Conservation (phyloP, 2,797 vertebrate genomes). For the Onychomys leucogaster region DNA sequence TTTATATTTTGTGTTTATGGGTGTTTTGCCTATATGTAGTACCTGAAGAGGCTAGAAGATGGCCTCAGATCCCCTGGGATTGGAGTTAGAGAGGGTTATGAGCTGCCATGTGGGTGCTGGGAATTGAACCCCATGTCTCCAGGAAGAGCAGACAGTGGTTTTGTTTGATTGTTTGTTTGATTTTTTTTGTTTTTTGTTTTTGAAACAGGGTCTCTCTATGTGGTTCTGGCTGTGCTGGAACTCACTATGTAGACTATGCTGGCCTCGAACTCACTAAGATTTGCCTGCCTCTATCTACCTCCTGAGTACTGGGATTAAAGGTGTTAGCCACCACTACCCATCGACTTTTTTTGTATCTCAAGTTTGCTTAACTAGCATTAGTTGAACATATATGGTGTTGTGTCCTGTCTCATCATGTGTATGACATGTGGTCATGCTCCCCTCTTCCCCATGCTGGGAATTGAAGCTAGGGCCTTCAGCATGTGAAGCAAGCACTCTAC, state of each 20-base stretch:
- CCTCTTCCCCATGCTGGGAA: not conserved
- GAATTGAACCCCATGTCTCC: not conserved
- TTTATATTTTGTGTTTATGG: not conserved
- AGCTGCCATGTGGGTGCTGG: not conserved
- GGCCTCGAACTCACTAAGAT: not conserved
- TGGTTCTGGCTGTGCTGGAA: not conserved
- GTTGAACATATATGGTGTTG: not conserved
- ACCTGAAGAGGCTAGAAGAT: not conserved
- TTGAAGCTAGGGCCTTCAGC: too few species aligned
- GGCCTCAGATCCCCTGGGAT: not conserved
- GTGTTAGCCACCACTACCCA: not conserved
- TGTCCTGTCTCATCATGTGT: not conserved
- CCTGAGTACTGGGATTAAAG: not conserved
- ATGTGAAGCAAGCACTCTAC: too few species aligned
- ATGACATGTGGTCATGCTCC: not conserved
- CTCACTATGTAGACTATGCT: not conserved
- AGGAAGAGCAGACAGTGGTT: not conserved
- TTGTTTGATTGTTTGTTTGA: not conserved
- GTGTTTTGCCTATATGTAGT: not conserved
- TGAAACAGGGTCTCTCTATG: not conserved
- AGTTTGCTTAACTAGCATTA: conserved; percentile 48
- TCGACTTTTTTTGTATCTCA: conserved; percentile 12
- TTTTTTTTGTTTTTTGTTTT: not conserved
- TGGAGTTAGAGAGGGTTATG: not conserved
- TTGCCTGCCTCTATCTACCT: not conserved